A percentile compares a stretch with the other conserved stretches of the same genome.
Evolutionary conservation across 2,888 invertebrate genomes (phyloP).

Genomic region (Drosophila flavopinicola): DNA sequence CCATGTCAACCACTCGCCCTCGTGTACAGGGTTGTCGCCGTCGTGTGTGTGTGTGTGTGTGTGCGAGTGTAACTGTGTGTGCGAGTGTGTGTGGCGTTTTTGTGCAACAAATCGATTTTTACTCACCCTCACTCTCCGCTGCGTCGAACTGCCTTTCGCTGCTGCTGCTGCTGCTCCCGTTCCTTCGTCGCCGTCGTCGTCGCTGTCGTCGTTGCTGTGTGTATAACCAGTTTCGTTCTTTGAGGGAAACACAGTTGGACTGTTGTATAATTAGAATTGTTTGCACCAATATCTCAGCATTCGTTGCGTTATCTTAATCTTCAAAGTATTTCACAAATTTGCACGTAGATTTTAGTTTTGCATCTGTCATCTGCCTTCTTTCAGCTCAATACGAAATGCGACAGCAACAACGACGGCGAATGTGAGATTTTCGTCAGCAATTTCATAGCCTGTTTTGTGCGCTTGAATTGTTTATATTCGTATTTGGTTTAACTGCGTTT

Average conservation of each 20-base stretch:
- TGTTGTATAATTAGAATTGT: slow-evolving; percentile 74
- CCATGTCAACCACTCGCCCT: slow-evolving; percentile 49
- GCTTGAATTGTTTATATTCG: slow-evolving; percentile 24
- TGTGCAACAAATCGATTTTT: slow-evolving; percentile 80
- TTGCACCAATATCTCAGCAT: slow-evolving; percentile 46
- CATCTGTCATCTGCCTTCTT: slow-evolving; percentile 59
- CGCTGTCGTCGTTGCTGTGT: slow-evolving; percentile 59
- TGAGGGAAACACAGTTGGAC: slow-evolving; percentile 53
- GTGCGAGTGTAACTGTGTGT: slow-evolving; percentile 41
- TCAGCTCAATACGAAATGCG: slow-evolving; percentile 58
- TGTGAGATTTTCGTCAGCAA: slow-evolving; percentile 31
- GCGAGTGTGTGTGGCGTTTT: slow-evolving; percentile 59
- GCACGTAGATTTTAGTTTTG: slow-evolving; percentile 59
- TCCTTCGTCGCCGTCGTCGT: slow-evolving; percentile 36
- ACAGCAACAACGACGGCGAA: slow-evolving; percentile 57
- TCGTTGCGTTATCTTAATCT: slow-evolving; percentile 50
- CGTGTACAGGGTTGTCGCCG: slow-evolving; percentile 58
- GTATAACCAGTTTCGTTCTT: slow-evolving; percentile 77
- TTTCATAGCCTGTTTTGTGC: slow-evolving; percentile 44
- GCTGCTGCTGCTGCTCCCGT: slow-evolving; percentile 56
- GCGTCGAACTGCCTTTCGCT: slow-evolving; percentile 66
- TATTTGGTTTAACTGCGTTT: slow-evolving; percentile 27
- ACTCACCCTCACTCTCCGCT: slow-evolving; percentile 73
- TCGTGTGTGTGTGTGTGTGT: slow-evolving; percentile 30
- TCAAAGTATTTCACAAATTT: slow-evolving; percentile 53